phyloP scores from a whole-genome alignment of 1,140 invertebrate species.

The Proctacanthus coquilletti region DNA sequence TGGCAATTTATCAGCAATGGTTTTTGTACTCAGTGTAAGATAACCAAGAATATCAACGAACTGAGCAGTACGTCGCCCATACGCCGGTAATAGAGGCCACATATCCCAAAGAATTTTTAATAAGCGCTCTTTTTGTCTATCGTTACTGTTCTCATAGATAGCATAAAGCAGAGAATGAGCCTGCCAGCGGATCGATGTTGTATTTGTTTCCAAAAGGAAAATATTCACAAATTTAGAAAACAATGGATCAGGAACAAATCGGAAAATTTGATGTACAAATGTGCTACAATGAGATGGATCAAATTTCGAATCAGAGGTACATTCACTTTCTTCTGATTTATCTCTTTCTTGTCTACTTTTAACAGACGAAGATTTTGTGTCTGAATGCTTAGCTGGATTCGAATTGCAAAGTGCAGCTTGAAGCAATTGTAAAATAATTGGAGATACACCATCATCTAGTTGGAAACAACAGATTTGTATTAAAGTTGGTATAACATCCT shows the following conservation, averaged over 20 bases:
- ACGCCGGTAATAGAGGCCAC: conserved; percentile 80
- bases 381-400: conserved; percentile 11
- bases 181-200: conserved; percentile 86
- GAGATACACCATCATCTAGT: conserved; percentile 85
- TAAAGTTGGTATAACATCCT: conserved; percentile 62
- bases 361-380: conserved; percentile 10
- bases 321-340: conserved; percentile 50
- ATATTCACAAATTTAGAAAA: conserved; percentile 72
- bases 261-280: conserved; percentile 56
- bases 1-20: conserved; percentile 36
- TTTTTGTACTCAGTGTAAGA: conserved; percentile 64
- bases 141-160: conserved; percentile 70
- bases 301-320: conserved; percentile 40
- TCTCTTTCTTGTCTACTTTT: conserved; percentile 41
- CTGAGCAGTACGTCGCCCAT: conserved; percentile 85
- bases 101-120: conserved; percentile 77
- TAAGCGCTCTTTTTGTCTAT: conserved; percentile 58
- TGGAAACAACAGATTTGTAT: conserved; percentile 58
- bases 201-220: conserved; percentile 87
- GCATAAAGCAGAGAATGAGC: conserved; percentile 78
- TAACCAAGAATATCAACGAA: conserved; percentile 93
- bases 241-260: conserved; percentile 46
- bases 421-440: conserved; percentile 76
- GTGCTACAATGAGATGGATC: conserved; percentile 53
- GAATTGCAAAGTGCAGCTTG: conserved; percentile 68